phyloP scores from a whole-genome alignment of 1,140 invertebrate genomes.

The Bursaphelenchus mucronatus region DNA sequence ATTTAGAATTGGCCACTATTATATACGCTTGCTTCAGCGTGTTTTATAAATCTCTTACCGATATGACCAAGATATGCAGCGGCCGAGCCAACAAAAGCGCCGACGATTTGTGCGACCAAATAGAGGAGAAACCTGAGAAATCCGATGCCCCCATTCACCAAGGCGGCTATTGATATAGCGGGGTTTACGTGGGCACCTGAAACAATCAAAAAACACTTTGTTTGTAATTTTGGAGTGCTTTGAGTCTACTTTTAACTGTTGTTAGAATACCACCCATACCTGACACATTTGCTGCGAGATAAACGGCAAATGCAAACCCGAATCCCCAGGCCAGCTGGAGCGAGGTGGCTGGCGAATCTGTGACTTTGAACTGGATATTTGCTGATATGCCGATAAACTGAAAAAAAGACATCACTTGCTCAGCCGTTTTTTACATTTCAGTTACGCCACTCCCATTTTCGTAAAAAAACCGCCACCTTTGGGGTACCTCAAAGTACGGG shows the following conservation, averaged over 20 bases:
- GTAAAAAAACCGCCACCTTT: no score
- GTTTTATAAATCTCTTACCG: slow-evolving; percentile 55
- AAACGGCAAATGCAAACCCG: slow-evolving; percentile 43
- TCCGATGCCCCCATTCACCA: slow-evolving; percentile 60
- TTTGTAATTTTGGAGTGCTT: no score
- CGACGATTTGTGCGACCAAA: slow-evolving; percentile 66
- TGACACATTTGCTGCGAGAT: slow-evolving; percentile 38
- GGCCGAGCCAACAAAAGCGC: slow-evolving; percentile 65
- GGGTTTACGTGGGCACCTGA: slow-evolving; percentile 68
- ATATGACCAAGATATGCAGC: slow-evolving; percentile 65
- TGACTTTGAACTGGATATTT: slow-evolving; percentile 43
- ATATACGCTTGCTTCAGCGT: no score
- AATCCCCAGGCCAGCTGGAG: slow-evolving; percentile 45
- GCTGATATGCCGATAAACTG: slow-evolving; percentile 56
- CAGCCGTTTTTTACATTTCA: slow-evolving; percentile 27
- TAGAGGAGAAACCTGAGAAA: slow-evolving; percentile 63
- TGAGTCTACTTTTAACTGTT: neutral
- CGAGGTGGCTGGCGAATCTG: neutral
- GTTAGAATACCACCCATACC: slow-evolving; percentile 25
- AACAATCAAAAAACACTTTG: slow-evolving; percentile 17
- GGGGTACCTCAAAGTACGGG: no score
- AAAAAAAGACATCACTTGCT: slow-evolving; percentile 23
- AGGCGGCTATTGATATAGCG: slow-evolving; percentile 65
- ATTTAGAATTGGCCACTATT: no score
- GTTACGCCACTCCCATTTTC: no score